These are phyloP conservation scores for Perodicticus potto DNA, from an alignment of 2,797 vertebrate genomes.

Conservation along the genomic window DNA sequence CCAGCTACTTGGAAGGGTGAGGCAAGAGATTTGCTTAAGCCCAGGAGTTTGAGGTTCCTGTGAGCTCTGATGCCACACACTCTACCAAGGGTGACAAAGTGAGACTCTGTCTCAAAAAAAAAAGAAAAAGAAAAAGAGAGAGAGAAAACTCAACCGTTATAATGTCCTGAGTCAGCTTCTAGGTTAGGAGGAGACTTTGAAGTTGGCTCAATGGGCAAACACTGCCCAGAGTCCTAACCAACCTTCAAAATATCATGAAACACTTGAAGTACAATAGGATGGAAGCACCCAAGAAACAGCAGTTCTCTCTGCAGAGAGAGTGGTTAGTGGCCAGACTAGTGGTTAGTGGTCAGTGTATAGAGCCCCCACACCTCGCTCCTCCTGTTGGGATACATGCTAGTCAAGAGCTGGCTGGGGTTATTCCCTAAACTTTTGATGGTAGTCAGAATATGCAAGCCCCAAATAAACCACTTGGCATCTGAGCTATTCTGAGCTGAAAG, in stretches of 20 bases:
- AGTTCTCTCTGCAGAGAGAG: neutral
- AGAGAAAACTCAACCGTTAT: neutral
- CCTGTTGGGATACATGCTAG: rapidly evolving
- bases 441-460: neutral
- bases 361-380: rapidly evolving
- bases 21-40: no score
- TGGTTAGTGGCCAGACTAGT: no score
- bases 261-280: neutral
- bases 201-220: neutral
- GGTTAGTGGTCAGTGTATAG: neutral
- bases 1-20: no score
- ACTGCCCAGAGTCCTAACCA: neutral
- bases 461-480: neutral
- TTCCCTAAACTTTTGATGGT: neutral
- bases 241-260: neutral
- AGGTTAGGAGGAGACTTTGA: neutral
- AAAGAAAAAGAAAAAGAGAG: neutral
- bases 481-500: neutral
- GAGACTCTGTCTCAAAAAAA: no score
- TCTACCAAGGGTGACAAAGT: no score
- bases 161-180: neutral
- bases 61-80: no score
- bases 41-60: no score
- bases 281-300: neutral
- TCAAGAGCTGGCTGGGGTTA: neutral